Percentiles rank a stretch among this genome's conserved stretches.
phyloP scores from a whole-genome alignment of 1,140 invertebrate species.

The Diprion similis region DNA sequence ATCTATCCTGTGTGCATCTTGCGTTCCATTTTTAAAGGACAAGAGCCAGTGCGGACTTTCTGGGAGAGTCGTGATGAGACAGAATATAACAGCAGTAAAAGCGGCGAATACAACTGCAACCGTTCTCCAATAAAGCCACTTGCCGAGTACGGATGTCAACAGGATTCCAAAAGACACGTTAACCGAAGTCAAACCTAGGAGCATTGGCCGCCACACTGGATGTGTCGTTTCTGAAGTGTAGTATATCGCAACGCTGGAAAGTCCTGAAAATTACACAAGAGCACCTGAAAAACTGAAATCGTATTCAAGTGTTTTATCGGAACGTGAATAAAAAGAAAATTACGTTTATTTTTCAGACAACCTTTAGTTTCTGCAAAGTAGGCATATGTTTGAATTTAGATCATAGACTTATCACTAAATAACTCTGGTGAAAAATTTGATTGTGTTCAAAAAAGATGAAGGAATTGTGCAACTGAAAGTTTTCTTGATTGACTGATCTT shows the following conservation, averaged over 20 bases:
- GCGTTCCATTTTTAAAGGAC: constrained; percentile 49
- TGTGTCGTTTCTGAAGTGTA: constrained; percentile 68
- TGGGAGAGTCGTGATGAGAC: constrained; percentile 57
- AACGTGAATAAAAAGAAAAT: background rate
- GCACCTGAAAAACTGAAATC: too few relatives aligned
- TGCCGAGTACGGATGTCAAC: constrained; percentile 58
- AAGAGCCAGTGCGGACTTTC: constrained; percentile 68
- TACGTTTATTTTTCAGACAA: background rate
- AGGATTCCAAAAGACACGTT: constrained; percentile 66
- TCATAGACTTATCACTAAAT: too few relatives aligned
- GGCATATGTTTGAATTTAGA: too few relatives aligned
- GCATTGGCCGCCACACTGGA: constrained; percentile 60
- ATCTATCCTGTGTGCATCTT: constrained; percentile 41
- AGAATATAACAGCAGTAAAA: constrained; percentile 47
- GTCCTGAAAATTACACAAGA: constrained; percentile 42
- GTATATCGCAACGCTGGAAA: constrained; percentile 62
- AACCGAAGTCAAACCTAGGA: constrained; percentile 65
- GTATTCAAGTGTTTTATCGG: too few relatives aligned
- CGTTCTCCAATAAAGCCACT: constrained; percentile 58
- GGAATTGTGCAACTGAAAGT: too few relatives aligned
- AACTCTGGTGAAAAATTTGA: too few relatives aligned
- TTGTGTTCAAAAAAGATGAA: too few relatives aligned
- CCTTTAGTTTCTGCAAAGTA: too few relatives aligned
- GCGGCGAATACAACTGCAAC: constrained; percentile 57
- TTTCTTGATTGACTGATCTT: too few relatives aligned